Conservation (phyloP, 2,888 invertebrate species). For the Laspeyria flexula region DNA sequence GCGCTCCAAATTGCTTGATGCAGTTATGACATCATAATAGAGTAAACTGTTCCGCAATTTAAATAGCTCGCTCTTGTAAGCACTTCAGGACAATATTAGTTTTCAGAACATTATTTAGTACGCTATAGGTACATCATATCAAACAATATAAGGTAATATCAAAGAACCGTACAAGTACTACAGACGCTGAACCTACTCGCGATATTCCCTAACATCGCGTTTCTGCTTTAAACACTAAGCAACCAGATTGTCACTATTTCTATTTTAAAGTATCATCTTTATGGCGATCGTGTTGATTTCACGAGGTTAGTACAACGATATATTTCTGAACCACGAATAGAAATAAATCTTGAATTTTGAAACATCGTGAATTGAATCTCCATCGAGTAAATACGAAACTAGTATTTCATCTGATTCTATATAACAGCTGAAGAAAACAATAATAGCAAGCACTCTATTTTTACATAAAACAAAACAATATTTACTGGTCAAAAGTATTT, state of each 20-base stretch:
- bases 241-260: background rate
- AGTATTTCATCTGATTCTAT: background rate
- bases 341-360: slow-evolving; percentile 7
- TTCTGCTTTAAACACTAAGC: background rate
- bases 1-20: no score
- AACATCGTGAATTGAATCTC: background rate
- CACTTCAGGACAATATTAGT: no score
- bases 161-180: background rate
- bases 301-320: slow-evolving; percentile 5
- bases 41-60: no score
- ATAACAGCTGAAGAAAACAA: background rate
- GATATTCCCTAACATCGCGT: background rate
- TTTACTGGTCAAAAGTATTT: slow-evolving; percentile 6
- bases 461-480: slow-evolving; percentile 3
- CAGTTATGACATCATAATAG: no score
- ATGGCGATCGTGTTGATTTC: slow-evolving; percentile 7
- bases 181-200: background rate
- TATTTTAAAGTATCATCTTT: slow-evolving; percentile 5
- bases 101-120: no score
- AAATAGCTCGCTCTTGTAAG: no score
- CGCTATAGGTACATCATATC: no score
- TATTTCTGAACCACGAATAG: slow-evolving; percentile 14
- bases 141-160: no score
- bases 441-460: background rate
- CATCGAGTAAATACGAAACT: background rate